Percentiles rank a stretch among this genome's conserved stretches.
Evolutionary conservation across 2,113 vertebrate genomes (phyloP).

Genomic region (Spheniscus mendiculus): DNA sequence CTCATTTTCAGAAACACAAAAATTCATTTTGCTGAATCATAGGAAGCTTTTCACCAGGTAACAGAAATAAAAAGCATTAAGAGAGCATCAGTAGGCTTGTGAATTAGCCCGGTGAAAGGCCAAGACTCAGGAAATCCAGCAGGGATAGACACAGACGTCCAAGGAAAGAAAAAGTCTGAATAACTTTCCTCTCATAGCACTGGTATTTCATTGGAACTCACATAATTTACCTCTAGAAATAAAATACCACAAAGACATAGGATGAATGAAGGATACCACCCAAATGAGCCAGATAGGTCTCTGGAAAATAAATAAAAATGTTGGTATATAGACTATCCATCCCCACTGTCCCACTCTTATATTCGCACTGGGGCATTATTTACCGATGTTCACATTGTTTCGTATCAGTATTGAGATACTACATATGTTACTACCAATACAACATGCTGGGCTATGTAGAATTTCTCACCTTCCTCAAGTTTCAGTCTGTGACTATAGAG

Average conservation of each 20-base stretch:
- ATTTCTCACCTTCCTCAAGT: not conserved
- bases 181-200: not conserved
- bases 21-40: not conserved
- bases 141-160: not conserved
- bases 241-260: not conserved
- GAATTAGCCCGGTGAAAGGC: not conserved
- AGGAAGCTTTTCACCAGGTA: not conserved
- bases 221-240: not conserved
- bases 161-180: not conserved
- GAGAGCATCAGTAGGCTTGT: not conserved
- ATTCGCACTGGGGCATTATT: not conserved
- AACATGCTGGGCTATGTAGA: not conserved
- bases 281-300: not conserved
- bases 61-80: not conserved
- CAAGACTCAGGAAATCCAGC: not conserved
- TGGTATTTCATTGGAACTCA: not conserved
- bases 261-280: not conserved
- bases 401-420: not conserved
- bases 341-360: not conserved
- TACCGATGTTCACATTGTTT: not conserved
- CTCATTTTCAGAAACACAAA: not conserved
- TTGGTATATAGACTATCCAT: not conserved
- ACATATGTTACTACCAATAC: not conserved
- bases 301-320: not conserved
- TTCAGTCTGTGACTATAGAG: not conserved